Conservation (phyloP, 2,797 vertebrate species). For the Chrysocyon brachyurus region DNA sequence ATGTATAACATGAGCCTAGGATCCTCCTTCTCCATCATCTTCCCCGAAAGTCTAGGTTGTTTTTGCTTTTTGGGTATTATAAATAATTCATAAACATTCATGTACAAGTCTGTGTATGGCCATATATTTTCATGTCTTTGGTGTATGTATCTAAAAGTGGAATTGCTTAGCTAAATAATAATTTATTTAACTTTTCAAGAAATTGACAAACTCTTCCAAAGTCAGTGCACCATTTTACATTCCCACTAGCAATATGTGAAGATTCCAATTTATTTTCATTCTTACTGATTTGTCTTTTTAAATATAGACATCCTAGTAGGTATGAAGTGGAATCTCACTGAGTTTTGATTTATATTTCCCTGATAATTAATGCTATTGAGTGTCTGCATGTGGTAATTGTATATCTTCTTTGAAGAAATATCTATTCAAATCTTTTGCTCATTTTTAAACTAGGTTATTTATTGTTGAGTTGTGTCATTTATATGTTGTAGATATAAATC, state of each 20-base stretch:
- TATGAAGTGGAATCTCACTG: not conserved
- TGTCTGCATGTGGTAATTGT: not conserved
- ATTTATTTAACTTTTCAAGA: not conserved
- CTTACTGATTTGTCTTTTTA: not conserved
- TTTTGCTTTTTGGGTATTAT: not conserved
- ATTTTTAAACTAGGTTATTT: not conserved
- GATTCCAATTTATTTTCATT: not conserved
- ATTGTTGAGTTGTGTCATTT: not conserved
- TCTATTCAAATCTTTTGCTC: not conserved
- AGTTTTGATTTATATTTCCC: slow-evolving; percentile 21
- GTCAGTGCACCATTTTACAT: not conserved
- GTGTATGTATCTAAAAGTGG: not conserved
- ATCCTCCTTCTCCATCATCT: not conserved
- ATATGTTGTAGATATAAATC: not conserved
- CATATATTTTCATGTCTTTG: not conserved
- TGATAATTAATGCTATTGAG: not conserved
- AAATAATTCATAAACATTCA: not conserved
- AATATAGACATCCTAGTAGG: not conserved
- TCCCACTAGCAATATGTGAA: not conserved
- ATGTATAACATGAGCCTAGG: not conserved
- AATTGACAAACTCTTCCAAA: not conserved
- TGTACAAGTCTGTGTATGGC: not conserved
- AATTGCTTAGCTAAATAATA: not conserved
- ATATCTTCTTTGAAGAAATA: not conserved
- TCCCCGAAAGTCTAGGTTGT: not conserved